Evolutionary conservation across 2,888 invertebrate genomes (phyloP), one percentile per base, ranked within the genome.

Genomic region (Stegana nigrithorax): DNA sequence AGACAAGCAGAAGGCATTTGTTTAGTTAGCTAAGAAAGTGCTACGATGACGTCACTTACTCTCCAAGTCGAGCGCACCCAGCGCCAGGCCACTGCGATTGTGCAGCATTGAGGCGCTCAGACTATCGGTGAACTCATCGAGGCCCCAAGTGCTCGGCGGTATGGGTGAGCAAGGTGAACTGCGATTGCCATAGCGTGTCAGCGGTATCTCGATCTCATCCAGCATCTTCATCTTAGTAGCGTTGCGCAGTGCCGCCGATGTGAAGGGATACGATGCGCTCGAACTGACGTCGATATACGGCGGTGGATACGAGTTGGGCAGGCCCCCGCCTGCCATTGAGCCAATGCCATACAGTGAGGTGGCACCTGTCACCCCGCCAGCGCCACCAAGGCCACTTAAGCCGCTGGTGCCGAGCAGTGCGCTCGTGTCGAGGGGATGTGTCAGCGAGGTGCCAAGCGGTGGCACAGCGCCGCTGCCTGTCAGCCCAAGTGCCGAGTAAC

Each of bases 131-230:
- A 88, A 89, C 78, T 88, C 89, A 84, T 89, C 89, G 82, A 89
- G 86, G 77, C 89, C 89, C 89, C 89, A 88, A 65, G 84, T 87
- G 87, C 88, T 88, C 65, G 87, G 85, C 77, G 89, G 89, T 80
- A 90, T 89, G 21, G 90, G 90, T 50, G 90, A 90, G 67, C 89
- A 89, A n/a, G 90, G 90, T 44, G 90, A 90, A 44, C 89, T 89
- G 74, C 90, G 87, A 71, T 89, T 87, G 56, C 87, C 88, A 80
- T 87, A 90, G 80, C 90, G 87, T 75, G 88, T 87, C 75, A 89
- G 79, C 67, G 91, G 90, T 67, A 91, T 87, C 74, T 92, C 92
- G 67, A 91, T 90, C 81, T 92, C 92, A 73, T 92, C 92, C 82
- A 91, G 86, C 66, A 91, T 90, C 84, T 92, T 92, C 84, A 91